These are phyloP conservation scores for Actinernus sp. DNA, from an alignment of 92 coral and sea anemone species.

Conservation along the genomic window DNA sequence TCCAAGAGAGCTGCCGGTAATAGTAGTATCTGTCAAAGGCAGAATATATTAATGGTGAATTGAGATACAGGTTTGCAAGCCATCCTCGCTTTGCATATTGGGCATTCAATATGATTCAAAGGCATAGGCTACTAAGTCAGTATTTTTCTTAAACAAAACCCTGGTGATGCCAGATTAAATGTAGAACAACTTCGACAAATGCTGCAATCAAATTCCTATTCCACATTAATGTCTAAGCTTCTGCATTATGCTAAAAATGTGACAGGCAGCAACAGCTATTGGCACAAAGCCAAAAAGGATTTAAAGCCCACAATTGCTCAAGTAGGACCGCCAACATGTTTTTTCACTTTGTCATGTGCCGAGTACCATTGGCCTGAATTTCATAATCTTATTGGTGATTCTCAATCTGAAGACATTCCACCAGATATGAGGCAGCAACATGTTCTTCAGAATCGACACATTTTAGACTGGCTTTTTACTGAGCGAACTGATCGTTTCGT, in stretches of 20 bases:
- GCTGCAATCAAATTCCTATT: constrained; percentile 47
- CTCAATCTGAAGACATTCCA: constrained; percentile 13
- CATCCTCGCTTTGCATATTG: constrained; percentile 81
- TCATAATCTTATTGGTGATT: background rate
- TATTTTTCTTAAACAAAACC: constrained; percentile 70
- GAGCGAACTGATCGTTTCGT: constrained; percentile 72
- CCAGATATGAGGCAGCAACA: constrained; percentile 39
- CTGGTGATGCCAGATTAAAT: constrained; percentile 55
- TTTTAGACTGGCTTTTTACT: constrained; percentile 71
- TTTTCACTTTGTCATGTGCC: constrained; percentile 26
- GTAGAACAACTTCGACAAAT: constrained; percentile 61
- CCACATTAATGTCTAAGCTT: constrained; percentile 64
- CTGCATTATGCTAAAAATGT: constrained; percentile 78
- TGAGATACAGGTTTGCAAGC: constrained; percentile 73
- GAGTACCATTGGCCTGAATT: too few relatives aligned
- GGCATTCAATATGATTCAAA: constrained; percentile 75
- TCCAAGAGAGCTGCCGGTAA: constrained; percentile 64
- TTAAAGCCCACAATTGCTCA: constrained; percentile 60
- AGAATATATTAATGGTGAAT: constrained; percentile 48
- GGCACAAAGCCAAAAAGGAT: constrained; percentile 73
- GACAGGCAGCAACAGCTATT: constrained; percentile 63
- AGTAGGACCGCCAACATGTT: constrained; percentile 44
- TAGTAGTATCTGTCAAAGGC: constrained; percentile 23
- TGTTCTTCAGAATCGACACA: constrained; percentile 66
- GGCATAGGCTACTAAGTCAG: constrained; percentile 68